Base-by-base conservation (phyloP, 2,797 vertebrate species). In the Triplophysa yarkandensis region DNA sequence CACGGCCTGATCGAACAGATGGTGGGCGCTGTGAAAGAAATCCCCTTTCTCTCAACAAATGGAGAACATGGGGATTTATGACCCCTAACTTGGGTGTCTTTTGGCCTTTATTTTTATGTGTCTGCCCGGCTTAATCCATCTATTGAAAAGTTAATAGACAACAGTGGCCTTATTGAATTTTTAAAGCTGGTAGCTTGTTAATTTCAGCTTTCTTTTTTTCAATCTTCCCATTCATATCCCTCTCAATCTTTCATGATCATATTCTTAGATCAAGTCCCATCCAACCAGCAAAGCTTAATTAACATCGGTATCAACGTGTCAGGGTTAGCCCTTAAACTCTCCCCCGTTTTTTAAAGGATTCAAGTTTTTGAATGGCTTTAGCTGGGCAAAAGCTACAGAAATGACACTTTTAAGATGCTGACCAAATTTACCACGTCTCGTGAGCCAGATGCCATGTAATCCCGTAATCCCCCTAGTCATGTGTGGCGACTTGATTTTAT, bases 371-470 rank as follows among this genome's bases (percentile, higher is more conserved):
- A 64, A 63, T 21, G 70, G 77, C 77, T 77, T 76, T 73, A 71
- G 60, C 36, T 44, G 28, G 34, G 23, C 23, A 11, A 67, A 43
- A 11, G 60, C 44, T 28, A 17, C 13, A 25, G 70, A 72, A 60
- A 72, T 64, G 67, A 27, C 72, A 85, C 83, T 85, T 83, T 88
- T 81, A 87, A 87, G 86, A 87, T 76, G 83, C 28, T 82, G 82
- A 85, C 85, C 84, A 84, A 87, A 87, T 89, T 85, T 85, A 85
- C 78, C 77, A 83, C 88, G 89, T 90, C 87, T 87, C 87, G 80
- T 78, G 83, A 86, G 83, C 85, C 78, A 88, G 89, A 85, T 86
- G 84, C 81, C 86, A 87, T 73, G 86, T 89, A 92, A 92, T 91
- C 90, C 85, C 23, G 71, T 90, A 92, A 90, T 92, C 89, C 88